Evolutionary conservation across 1,140 invertebrate genomes (phyloP).

Genomic region (Anoplolepis gracilipes): DNA sequence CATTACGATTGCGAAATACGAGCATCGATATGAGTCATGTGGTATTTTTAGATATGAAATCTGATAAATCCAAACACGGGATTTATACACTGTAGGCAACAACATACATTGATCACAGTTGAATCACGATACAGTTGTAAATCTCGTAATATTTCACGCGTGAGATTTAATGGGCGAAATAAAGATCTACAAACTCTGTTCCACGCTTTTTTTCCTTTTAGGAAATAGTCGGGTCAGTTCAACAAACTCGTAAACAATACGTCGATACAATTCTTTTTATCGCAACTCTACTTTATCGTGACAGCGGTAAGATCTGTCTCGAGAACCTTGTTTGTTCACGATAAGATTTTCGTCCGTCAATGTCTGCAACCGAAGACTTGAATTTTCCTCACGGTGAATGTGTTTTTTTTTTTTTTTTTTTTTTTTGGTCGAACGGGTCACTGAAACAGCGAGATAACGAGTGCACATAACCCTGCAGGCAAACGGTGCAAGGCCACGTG

Average conservation of each 20-base stretch:
- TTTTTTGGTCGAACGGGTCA: conserved; percentile 49
- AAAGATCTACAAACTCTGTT: neutral
- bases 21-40: conserved; percentile 23
- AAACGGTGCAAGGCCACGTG: conserved; percentile 9
- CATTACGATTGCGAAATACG: neutral
- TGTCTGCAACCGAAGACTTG: conserved; percentile 30
- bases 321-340: conserved; percentile 60
- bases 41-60: conserved; percentile 45
- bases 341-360: conserved; percentile 50
- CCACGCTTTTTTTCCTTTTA: neutral
- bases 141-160: conserved; percentile 8
- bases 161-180: conserved; percentile 21
- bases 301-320: conserved; percentile 25
- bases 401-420: conserved; percentile 70
- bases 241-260: neutral
- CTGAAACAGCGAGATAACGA: conserved; percentile 69
- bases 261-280: neutral
- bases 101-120: neutral
- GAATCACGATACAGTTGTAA: neutral
- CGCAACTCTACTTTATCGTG: neutral
- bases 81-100: conserved; percentile 1
- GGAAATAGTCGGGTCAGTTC: neutral
- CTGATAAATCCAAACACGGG: conserved; percentile 16
- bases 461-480: conserved; percentile 36
- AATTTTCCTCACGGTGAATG: conserved; percentile 30